phyloP scores from a whole-genome alignment of 2,113 vertebrate genomes.

The Tragelaphus strepsiceros region DNA sequence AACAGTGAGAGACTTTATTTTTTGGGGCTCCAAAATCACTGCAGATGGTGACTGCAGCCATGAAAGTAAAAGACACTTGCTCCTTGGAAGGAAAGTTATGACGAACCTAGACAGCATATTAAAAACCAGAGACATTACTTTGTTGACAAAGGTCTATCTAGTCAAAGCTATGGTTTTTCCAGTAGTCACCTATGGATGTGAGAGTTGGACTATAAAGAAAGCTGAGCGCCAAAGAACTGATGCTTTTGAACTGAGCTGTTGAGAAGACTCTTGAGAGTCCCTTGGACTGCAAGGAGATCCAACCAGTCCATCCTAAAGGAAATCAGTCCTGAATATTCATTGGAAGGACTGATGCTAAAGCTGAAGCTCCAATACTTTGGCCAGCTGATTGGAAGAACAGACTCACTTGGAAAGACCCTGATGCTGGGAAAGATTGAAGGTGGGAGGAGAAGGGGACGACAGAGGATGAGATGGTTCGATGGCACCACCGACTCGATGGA shows the following conservation, averaged over 20 bases:
- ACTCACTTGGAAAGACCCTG: not conserved
- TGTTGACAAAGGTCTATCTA: not conserved
- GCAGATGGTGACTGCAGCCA: not conserved
- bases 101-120: not conserved
- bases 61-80: not conserved
- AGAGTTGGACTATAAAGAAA: not conserved
- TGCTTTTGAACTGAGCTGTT: not conserved
- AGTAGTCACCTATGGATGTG: not conserved
- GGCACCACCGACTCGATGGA: not conserved
- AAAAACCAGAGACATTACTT: not conserved
- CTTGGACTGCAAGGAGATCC: not conserved
- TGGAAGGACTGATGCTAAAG: not conserved
- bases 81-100: not conserved
- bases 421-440: not conserved
- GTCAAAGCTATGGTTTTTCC: not conserved
- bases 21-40: accelerated
- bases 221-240: not conserved
- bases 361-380: not conserved
- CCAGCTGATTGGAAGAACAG: not conserved
- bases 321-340: not conserved
- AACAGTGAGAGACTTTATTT: not conserved
- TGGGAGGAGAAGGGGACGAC: not conserved
- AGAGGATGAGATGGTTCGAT: not conserved
- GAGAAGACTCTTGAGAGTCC: not conserved
- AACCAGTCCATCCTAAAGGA: not conserved